Evolutionary conservation across 2,888 invertebrate genomes (phyloP), one percentile per base, ranked within the genome.

Genomic region (Cosmia pyralina): DNA sequence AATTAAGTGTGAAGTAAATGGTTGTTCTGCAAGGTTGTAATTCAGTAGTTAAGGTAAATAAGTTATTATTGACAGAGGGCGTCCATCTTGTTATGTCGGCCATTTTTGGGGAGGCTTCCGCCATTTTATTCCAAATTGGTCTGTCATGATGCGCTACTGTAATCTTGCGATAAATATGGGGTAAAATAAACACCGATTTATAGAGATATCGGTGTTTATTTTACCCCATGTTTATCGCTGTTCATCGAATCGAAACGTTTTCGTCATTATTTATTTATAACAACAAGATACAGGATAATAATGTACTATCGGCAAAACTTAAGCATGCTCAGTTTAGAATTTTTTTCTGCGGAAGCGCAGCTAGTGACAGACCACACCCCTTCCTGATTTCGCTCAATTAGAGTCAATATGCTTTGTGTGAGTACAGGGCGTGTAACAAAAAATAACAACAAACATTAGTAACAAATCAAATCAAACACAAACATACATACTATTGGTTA

Each of bases 91-190:
- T 34, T n/a, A n/a, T 1, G 11, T 28, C 38, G 62, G 59, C 50
- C 75, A 46, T 58, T 55, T 75, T 75, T 41, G 53, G 22, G 4
- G 17, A 67, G 2, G 52, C 38, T 64, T 44, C 63, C 64, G 58
- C 62, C 75, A 76, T 70, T 28, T 64, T 70, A 13, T 15, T 52
- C 11, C 34, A 41, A 79, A 75, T 75, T 66, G 50, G 60, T 38
- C 46, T 69, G 69, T 57, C 52, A 87, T 1, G 83, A 55, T 34
- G 34, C 85, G 69, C 88, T 88, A 69, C 89, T 88, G 53, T 88
- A 65, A 65, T 77, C 48, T 52, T 34, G 59, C 44, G n/a, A 41
- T 41, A 41, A 41, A 41, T 5, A 41, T 41, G 8, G 41, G 41
- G 41, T 41, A 41, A 41, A 41, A 41, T 41, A 41, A 41, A 41